phyloP scores from a whole-genome alignment of 2,888 invertebrate species.

The Blastobasis lacticolella region DNA sequence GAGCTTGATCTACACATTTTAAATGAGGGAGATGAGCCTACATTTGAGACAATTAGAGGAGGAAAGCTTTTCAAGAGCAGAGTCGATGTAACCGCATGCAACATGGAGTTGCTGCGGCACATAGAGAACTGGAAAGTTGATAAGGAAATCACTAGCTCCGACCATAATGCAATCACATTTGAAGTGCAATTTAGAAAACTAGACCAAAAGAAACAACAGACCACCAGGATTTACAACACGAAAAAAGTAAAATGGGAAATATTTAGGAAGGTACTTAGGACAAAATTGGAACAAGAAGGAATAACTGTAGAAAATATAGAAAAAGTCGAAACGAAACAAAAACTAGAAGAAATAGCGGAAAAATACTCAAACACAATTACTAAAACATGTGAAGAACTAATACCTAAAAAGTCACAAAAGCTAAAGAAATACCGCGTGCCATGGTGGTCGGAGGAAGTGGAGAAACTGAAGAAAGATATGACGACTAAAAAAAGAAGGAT shows the following conservation, averaged over 20 bases:
- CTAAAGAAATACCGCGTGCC: background rate
- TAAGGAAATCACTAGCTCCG: background rate
- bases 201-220: background rate
- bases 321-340: background rate
- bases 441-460: conserved; percentile 7
- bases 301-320: background rate
- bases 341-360: background rate
- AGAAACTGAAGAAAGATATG: background rate
- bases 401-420: background rate
- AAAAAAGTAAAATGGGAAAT: background rate
- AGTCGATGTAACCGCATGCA: background rate
- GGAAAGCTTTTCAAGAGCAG: background rate
- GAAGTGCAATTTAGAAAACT: background rate
- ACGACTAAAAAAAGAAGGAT: conserved; percentile 2
- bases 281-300: background rate
- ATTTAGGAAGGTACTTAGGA: background rate
- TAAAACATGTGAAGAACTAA: background rate
- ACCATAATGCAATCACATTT: background rate
- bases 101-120: background rate
- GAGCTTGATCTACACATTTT: background rate
- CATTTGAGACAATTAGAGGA: background rate
- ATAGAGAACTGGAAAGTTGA: background rate
- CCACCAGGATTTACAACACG: background rate
- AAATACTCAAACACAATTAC: background rate
- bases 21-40: background rate